phyloP scores from a whole-genome alignment of 2,113 vertebrate genomes.

The Mohoua ochrocephala region DNA sequence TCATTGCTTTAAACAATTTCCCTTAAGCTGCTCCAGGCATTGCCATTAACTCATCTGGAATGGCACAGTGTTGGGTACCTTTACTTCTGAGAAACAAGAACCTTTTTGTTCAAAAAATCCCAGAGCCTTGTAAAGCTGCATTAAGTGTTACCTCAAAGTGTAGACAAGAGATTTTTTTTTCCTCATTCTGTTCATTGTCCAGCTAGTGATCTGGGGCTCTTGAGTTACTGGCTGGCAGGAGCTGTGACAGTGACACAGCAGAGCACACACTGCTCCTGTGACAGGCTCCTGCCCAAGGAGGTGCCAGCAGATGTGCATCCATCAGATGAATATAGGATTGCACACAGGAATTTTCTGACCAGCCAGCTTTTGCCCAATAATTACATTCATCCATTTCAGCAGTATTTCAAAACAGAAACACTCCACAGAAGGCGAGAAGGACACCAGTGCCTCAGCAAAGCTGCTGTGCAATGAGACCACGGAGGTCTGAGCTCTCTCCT shows the following conservation, averaged over 20 bases:
- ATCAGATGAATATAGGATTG: not conserved
- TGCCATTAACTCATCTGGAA: not conserved
- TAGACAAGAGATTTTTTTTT: not conserved
- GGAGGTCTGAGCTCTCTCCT: not conserved
- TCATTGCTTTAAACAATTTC: not conserved
- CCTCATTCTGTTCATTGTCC: not conserved
- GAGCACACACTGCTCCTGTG: not conserved
- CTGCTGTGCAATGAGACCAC: not conserved
- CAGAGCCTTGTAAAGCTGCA: not conserved
- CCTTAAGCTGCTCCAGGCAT: not conserved
- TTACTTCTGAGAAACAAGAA: not conserved
- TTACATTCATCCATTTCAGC: not conserved
- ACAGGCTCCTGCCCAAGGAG: not conserved
- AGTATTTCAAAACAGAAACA: not conserved
- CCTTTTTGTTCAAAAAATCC: not conserved
- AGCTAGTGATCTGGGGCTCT: not conserved
- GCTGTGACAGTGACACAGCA: not conserved
- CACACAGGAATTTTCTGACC: not conserved
- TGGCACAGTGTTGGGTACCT: not conserved
- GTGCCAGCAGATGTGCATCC: not conserved
- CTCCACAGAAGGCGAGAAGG: not conserved
- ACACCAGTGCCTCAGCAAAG: not conserved
- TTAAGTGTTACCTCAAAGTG: not conserved
- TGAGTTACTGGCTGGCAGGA: not conserved
- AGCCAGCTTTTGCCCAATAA: not conserved